Evolutionary conservation across 2,113 vertebrate species (phyloP), one percentile per base, ranked within the genome.

Genomic region (Psittacara wagleri): DNA sequence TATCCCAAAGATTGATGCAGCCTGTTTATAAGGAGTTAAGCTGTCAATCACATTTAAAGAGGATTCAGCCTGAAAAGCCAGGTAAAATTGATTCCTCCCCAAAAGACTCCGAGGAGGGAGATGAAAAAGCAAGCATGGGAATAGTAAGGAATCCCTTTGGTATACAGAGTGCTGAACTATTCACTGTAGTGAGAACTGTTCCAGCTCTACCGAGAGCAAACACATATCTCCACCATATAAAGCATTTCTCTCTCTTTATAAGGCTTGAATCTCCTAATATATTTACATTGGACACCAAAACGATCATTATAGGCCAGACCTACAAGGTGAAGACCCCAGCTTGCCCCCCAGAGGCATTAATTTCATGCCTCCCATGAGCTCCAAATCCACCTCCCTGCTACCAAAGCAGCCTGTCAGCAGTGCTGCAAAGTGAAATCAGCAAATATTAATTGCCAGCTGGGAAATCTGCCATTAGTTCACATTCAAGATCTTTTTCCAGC

Each of bases 361-460:
- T 7, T 19, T 12, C 33, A n/a, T 8, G 3, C 46, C 59, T 82
- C 62, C 81, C 55, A 46, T 29, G 17, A 48, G 29, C 77, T 61
- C 70, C 1, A 7, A 19, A 64, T 22, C 48, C 77, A 35, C 24
- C 63, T 28, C 16, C 0, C 69, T 24, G 66, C 74, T 66, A 6
- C 55, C 1, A 0, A 37, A 39, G 52, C 90, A 54, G 83, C 33
- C 88, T 46, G 52, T 37, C 83, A 95, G 87, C 81, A 72, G 35
- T 2, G 49, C n/a, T 76, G 78, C 81, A 29, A 76, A 90, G 52
- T 86, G 86, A 63, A 83, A 92, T 24, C 18, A 0, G 82, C 79
- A 92, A 91, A 95, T 93, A 95, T 91, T 95, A 94, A 95, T 85
- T 93, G 87, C 80, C 90, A 77, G 63, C 85, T 83, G 93, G 94